Base-by-base conservation (phyloP, 2,888 invertebrate genomes). In the Polydrusus cervinus region DNA sequence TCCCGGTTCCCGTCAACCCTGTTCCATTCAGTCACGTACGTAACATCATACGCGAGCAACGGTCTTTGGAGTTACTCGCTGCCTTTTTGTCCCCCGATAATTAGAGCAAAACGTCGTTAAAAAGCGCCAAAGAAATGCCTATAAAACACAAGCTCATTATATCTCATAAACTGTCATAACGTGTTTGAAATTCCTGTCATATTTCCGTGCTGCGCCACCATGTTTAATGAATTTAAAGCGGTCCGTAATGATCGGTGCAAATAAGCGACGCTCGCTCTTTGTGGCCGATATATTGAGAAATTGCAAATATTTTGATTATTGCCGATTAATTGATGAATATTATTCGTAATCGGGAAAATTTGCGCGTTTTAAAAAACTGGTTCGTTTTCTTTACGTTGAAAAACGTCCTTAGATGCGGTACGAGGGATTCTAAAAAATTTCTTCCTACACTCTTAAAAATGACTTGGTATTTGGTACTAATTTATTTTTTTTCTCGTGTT, bases 101-200 rank as follows among this genome's bases (percentile, higher is more conserved):
- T 75, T 75, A 75, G 75, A 71, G 43, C 71, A 75, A 71, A 75
- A 76, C 76, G 73, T 61, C 73, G 69, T 65, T 64, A 66, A 73
- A 73, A 76, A 76, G 72, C 76, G 73, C 76, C 70, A 73, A 72
- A 73, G 76, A 71, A 73, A 76, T 76, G 70, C 76, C 65, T 55
- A 65, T 45, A 72, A 72, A 76, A 73, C 76, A 70, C 73, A 70
- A 72, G 72, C 76, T 76, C 76, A 73, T 76, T 76, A 76, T 76
- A 71, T 76, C 73, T 76, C 73, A 76, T 76, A 76, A 76, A 76
- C 76, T 76, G 76, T 76, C 76, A 76, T 76, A 76, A 76, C 65
- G 73, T 76, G 73, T 73, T 76, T 70, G 69, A 70, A 57, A 73
- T 76, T 76, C 76, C 61, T 30, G 40, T 65, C 47, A 73, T 70